Percentiles rank a stretch among this genome's conserved stretches.
These are phyloP conservation scores for Sapajus apella DNA, from an alignment of 2,113 vertebrate species.

Conservation along the genomic window DNA sequence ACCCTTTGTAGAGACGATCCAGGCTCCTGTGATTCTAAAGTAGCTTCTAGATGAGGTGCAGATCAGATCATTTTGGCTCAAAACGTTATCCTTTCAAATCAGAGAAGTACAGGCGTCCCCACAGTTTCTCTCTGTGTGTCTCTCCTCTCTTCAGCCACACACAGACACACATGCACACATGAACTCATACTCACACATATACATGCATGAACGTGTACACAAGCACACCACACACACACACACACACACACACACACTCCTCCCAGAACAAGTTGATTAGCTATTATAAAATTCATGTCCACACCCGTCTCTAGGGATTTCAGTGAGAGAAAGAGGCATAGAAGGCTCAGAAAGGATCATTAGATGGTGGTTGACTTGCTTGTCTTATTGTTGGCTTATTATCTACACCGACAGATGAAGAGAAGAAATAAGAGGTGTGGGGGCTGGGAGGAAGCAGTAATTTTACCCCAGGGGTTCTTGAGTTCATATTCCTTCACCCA, in stretches of 20 bases:
- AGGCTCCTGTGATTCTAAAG: not conserved
- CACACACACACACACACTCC: accelerated
- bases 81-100: not conserved
- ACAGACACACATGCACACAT: not conserved
- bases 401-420: not conserved
- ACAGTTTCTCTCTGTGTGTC: not conserved
- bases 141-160: not conserved
- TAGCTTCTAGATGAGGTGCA: not conserved
- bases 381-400: not conserved
- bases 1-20: not conserved
- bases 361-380: not conserved
- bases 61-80: not conserved
- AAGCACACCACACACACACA: not conserved
- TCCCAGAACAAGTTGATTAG: not conserved
- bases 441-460: no score
- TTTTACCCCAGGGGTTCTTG: not conserved
- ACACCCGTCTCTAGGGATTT: not conserved
- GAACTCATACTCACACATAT: not conserved
- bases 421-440: not conserved
- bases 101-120: not conserved
- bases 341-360: not conserved
- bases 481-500: not conserved
- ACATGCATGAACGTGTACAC: not conserved
- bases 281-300: not conserved
- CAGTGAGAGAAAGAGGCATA: not conserved